Conservation (phyloP, 1,140 invertebrate species). For the Streblospio benedicti region DNA sequence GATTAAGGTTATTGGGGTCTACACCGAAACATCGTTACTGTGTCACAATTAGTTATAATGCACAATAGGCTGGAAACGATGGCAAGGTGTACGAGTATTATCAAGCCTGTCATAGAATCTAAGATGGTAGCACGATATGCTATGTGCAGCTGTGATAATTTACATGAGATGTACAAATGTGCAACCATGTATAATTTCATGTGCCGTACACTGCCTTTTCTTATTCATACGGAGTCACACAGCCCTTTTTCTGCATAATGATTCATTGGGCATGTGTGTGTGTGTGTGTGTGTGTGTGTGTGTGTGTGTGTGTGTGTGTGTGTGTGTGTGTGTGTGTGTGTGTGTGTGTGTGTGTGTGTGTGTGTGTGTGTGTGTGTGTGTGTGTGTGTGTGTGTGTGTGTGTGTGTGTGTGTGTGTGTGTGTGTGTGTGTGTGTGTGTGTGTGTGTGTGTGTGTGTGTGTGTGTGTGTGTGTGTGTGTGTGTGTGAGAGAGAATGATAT, state of each 20-base stretch:
- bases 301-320: background rate
- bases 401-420: background rate
- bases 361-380: background rate
- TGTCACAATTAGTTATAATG: too few relatives aligned
- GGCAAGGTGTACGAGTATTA: too few relatives aligned
- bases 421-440: background rate
- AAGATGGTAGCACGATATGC: too few relatives aligned
- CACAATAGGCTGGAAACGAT: too few relatives aligned
- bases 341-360: background rate
- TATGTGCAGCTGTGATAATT: background rate
- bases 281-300: background rate
- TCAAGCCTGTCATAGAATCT: too few relatives aligned
- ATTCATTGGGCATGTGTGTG: background rate
- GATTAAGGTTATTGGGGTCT: too few relatives aligned
- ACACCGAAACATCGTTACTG: too few relatives aligned
- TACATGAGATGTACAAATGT: background rate
- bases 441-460: background rate
- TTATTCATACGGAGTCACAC: background rate
- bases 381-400: background rate
- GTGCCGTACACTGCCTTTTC: too few relatives aligned
- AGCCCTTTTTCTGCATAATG: background rate
- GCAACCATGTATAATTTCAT: background rate
- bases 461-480: slow-evolving; percentile 1
- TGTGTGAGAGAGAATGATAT: too few relatives aligned
- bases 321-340: background rate